phyloP scores from a whole-genome alignment of 2,888 invertebrate species.

The Eustalomyia histrio region DNA sequence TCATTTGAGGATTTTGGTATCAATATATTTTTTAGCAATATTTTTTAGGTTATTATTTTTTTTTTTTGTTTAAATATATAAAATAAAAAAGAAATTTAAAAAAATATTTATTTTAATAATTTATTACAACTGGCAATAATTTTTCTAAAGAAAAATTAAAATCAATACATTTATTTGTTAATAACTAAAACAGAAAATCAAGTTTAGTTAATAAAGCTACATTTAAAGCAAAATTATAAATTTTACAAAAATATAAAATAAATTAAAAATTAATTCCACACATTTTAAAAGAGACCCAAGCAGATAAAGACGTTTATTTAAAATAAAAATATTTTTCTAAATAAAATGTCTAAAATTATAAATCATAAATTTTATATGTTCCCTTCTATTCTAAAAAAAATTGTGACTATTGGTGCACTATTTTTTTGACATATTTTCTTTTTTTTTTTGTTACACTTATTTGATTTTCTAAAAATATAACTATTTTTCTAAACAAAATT shows the following conservation, averaged over 20 bases:
- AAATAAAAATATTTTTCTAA: not conserved
- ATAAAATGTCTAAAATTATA: not conserved
- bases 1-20: constrained; percentile 65
- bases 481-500: no score
- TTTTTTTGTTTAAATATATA: constrained; percentile 31
- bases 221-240: constrained; percentile 56
- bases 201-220: constrained; percentile 43
- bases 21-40: constrained; percentile 22
- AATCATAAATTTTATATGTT: no score
- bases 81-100: constrained; percentile 66
- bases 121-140: constrained; percentile 50
- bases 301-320: constrained; percentile 61
- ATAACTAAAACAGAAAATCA: constrained; percentile 19
- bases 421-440: no score
- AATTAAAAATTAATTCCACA: constrained; percentile 67
- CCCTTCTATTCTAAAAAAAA: no score
- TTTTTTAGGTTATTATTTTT: constrained; percentile 6
- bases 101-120: constrained; percentile 57
- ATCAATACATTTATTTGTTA: constrained; percentile 36
- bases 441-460: no score
- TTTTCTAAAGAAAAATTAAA: constrained; percentile 47
- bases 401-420: no score
- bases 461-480: no score
- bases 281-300: constrained; percentile 70
- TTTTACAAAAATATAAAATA: constrained; percentile 19